Evolutionary conservation across 2,113 vertebrate genomes (phyloP).

Genomic region (Syrmaticus mikado): DNA sequence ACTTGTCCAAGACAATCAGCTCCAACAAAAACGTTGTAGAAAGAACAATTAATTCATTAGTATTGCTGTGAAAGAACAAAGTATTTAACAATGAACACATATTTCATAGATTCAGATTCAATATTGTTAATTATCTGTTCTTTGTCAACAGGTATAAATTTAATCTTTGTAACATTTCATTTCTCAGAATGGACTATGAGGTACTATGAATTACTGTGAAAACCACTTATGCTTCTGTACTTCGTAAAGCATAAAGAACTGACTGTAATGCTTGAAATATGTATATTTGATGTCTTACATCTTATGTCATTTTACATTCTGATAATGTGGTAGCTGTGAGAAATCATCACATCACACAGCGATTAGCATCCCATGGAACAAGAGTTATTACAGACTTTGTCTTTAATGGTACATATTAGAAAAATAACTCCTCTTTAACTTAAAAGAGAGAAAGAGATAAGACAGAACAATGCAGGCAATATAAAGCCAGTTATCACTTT

Average conservation of each 20-base stretch:
- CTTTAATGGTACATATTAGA: not conserved
- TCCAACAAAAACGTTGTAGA: not conserved
- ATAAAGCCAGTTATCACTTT: not conserved
- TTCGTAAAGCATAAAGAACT: not conserved
- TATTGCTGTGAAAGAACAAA: not conserved
- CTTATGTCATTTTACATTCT: not conserved
- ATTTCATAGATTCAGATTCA: not conserved
- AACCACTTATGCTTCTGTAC: not conserved
- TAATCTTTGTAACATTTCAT: not conserved
- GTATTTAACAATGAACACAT: not conserved
- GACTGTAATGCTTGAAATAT: not conserved
- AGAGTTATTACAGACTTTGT: not conserved
- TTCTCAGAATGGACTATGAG: conserved; percentile 1
- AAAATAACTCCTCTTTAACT: conserved; percentile 9
- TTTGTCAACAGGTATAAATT: not conserved
- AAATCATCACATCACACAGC: not conserved
- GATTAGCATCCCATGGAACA: conserved; percentile 38
- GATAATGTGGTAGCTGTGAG: conserved; percentile 22
- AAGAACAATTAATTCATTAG: not conserved
- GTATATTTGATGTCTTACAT: not conserved
- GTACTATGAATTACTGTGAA: conserved; percentile 11
- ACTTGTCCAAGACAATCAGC: not conserved
- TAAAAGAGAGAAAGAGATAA: not conserved
- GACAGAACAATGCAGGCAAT: not conserved
- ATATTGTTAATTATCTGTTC: not conserved